Evolutionary conservation across 1,140 invertebrate genomes (phyloP).

Genomic region (Sycophila sp.): DNA sequence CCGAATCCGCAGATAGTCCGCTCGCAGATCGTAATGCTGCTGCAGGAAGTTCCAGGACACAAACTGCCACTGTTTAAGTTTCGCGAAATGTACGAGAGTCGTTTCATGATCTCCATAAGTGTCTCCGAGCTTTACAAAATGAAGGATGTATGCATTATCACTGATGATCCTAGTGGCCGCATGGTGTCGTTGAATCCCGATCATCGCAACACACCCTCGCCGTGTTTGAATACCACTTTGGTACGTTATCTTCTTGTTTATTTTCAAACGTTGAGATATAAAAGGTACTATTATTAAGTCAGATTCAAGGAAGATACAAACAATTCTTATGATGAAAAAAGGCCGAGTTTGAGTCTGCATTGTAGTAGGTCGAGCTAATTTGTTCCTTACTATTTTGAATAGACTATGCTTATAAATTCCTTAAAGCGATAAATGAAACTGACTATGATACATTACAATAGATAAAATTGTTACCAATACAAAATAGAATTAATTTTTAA

Average conservation of each 20-base stretch:
- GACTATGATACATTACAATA: conserved; percentile 33
- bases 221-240: conserved; percentile 56
- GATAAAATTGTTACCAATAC: background rate
- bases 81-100: conserved; percentile 84
- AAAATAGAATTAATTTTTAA: conserved; percentile 17
- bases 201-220: conserved; percentile 68
- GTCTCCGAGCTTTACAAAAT: conserved; percentile 85
- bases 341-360: conserved; percentile 54
- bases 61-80: conserved; percentile 86
- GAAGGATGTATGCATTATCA: conserved; percentile 80
- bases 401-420: conserved; percentile 50
- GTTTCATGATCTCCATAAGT: conserved; percentile 81
- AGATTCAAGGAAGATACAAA: no score
- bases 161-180: conserved; percentile 75
- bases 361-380: conserved; percentile 52
- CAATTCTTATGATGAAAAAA: conserved; percentile 24
- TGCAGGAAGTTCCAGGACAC: conserved; percentile 80
- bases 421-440: conserved; percentile 53
- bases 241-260: conserved; percentile 3
- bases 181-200: conserved; percentile 74
- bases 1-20: conserved; percentile 75
- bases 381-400: conserved; percentile 50
- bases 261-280: background rate
- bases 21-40: conserved; percentile 71
- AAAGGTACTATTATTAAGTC: no score